Evolutionary conservation across 2,797 vertebrate species (phyloP).

Genomic region (Arvicola amphibius): DNA sequence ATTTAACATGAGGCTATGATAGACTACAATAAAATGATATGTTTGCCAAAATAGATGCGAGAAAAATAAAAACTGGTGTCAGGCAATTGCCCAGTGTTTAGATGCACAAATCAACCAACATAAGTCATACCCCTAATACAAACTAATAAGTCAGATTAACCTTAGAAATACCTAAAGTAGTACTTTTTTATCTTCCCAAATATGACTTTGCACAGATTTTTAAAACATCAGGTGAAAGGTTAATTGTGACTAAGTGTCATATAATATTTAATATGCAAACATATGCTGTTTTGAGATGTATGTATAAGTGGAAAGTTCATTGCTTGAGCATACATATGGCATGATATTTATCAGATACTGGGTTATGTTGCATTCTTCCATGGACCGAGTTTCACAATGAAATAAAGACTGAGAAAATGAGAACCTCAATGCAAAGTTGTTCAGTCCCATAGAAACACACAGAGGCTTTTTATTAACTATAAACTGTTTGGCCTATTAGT

Average conservation of each 20-base stretch:
- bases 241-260: background rate
- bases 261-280: background rate
- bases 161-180: background rate
- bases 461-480: too few species aligned
- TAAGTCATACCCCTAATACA: background rate
- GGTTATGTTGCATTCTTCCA: background rate
- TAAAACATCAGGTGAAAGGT: background rate
- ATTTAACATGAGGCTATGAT: background rate
- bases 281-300: background rate
- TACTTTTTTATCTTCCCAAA: fast-evolving
- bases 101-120: background rate
- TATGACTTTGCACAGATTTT: background rate
- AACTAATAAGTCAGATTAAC: background rate
- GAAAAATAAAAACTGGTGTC: background rate
- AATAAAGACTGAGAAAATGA: background rate
- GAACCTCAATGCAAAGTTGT: background rate
- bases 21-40: background rate
- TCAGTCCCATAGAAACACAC: too few species aligned
- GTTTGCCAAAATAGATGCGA: background rate
- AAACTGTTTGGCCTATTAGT: too few species aligned
- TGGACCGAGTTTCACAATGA: background rate
- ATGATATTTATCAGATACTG: background rate
- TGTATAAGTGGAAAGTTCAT: background rate
- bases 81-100: background rate
- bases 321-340: background rate